These are phyloP conservation scores for Mimas tiliae DNA, from an alignment of 2,888 invertebrate species.

Conservation along the genomic window DNA sequence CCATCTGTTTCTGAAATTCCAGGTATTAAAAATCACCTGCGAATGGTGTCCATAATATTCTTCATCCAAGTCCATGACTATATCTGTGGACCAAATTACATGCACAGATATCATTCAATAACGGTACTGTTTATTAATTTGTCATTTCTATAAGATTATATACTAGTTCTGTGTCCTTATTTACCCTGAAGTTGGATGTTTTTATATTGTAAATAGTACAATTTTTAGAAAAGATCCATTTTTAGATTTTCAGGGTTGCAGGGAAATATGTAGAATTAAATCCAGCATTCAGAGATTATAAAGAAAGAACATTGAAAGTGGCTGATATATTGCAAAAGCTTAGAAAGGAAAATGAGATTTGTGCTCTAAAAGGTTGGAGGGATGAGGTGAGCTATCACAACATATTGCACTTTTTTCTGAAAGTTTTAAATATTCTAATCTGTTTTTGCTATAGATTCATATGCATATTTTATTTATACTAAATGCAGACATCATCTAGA, in stretches of 20 bases:
- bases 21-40: no score
- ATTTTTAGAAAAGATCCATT: constrained; percentile 26
- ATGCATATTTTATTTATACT: no score
- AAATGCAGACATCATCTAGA: no score
- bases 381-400: constrained; percentile 90
- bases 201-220: not conserved
- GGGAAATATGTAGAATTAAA: constrained; percentile 92
- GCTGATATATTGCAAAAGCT: constrained; percentile 92
- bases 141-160: no score
- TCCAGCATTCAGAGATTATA: constrained; percentile 94
- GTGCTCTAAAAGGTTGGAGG: constrained; percentile 95
- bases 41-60: no score
- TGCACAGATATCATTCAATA: no score
- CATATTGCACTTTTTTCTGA: not conserved
- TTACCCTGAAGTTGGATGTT: not conserved
- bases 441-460: not conserved
- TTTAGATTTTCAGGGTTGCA: constrained; percentile 89
- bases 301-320: constrained; percentile 90
- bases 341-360: constrained; percentile 89
- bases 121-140: no score
- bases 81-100: no score
- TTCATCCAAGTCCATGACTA: no score
- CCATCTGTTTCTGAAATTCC: no score
- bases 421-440: no score
- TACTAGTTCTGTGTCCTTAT: no score